Evolutionary conservation across 2,797 vertebrate species (phyloP), one percentile per base, ranked within the genome.

Genomic region (Pangasius sanitwongsei): DNA sequence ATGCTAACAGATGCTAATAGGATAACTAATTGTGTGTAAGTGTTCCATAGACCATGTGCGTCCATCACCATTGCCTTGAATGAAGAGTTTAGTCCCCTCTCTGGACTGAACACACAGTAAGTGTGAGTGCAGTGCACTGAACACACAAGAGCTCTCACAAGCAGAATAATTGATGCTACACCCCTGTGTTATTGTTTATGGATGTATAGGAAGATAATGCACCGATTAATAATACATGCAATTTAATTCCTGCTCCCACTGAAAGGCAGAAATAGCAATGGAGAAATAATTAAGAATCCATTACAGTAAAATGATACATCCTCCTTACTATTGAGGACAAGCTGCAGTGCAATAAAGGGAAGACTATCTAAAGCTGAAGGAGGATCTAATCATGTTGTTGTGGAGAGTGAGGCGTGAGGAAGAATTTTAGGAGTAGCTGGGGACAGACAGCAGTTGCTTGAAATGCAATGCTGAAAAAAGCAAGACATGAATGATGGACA

Each of bases 221-320:
- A 86, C 53, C 70, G 83, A 86, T 91, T 89, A 90, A 89, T 90
- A 91, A 91, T 91, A 89, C 83, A 91, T 89, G 53, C 13, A 31
- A 89, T 90, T 91, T 87, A 90, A 91, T 91, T 91, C 74, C 81
- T 90, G 75, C 85, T 82, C 86, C 87, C 86, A 91, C 81, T 86
- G 87, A 87, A 90, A 89, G 59, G 87, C 86, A 89, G 86, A 84
- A 89, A 89, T 86, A 85, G 85, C 87, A 90, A 85, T 88, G 74
- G 86, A 85, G 84, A 88, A 91, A 87, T 89, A 89, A 91, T 91
- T 91, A 91, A 78, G 88, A 88, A 88, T 88, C 90, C 89, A 89
- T 89, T 89, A 91, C 80, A 86, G 87, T 67, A 78, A 72, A 85
- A 86, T 86, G 89, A 91, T 88, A 87, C 85, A 61, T 82, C 88